Percentiles rank a stretch among this genome's conserved stretches.
Conservation (phyloP, 2,113 vertebrate genomes). For the Leptobrachium ailaonicum region DNA sequence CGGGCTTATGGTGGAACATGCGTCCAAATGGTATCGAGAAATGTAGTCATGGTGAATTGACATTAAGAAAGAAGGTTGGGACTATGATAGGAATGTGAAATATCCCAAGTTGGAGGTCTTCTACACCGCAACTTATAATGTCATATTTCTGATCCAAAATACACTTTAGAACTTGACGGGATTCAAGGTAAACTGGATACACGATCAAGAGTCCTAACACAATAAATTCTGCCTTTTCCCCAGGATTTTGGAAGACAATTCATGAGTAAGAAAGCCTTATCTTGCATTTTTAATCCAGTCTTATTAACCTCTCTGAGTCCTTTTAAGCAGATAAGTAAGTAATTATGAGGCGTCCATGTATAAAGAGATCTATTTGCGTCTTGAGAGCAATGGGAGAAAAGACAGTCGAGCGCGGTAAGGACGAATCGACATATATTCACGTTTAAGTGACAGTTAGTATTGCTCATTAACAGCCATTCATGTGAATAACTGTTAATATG, state of each 20-base stretch:
- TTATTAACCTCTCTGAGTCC: not conserved
- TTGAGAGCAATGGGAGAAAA: not conserved
- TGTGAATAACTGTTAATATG: conserved; percentile 14
- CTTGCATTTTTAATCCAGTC: not conserved
- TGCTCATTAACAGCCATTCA: conserved; percentile 16
- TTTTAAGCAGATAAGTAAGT: not conserved
- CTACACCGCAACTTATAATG: too few species aligned
- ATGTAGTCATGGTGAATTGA: too few species aligned
- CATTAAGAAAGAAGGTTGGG: too few species aligned
- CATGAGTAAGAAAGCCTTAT: not conserved
- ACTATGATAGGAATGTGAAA: too few species aligned
- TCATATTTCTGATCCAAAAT: too few species aligned
- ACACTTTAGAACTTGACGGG: too few species aligned
- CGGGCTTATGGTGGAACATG: too few species aligned
- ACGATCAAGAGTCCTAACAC: too few species aligned
- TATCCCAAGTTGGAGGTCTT: too few species aligned
- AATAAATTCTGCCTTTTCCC: too few species aligned
- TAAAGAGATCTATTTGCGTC: not conserved
- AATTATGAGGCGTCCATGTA: not conserved
- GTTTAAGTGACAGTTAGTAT: conserved; percentile 18
- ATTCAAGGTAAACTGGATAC: too few species aligned
- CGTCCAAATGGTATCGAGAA: too few species aligned
- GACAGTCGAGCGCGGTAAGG: not conserved
- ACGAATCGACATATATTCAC: not conserved
- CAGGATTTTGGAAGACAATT: not conserved